phyloP scores from a whole-genome alignment of 1,140 invertebrate species.

The Cheumatopsyche charites region DNA sequence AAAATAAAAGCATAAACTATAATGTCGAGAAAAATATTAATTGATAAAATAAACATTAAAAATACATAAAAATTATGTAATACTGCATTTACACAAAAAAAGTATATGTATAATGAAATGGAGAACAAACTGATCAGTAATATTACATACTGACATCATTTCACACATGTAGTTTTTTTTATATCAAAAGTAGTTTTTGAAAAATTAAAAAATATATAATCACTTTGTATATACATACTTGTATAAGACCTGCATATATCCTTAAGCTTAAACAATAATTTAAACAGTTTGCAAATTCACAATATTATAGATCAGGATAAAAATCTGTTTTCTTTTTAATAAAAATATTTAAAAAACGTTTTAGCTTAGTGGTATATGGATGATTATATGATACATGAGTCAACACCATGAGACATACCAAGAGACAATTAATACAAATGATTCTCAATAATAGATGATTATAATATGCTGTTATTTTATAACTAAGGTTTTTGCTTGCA shows the following conservation, averaged over 20 bases:
- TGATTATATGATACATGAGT: conserved; percentile 28
- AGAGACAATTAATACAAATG: conserved; percentile 44
- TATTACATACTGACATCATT: conserved; percentile 3
- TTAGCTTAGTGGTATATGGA: conserved; percentile 27
- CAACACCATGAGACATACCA: conserved; percentile 44
- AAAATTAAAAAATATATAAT: conserved; percentile 15
- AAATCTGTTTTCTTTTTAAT: conserved; percentile 9
- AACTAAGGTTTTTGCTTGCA: conserved; percentile 47
- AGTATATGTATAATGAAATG: background rate
- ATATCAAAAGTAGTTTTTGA: conserved; percentile 17
- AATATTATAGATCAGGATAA: conserved; percentile 21
- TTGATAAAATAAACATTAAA: background rate
- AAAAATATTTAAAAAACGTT: conserved; percentile 27
- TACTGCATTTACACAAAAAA: background rate
- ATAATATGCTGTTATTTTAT: conserved; percentile 41
- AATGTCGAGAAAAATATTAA: background rate
- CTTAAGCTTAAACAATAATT: conserved; percentile 16
- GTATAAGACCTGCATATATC: conserved; percentile 20
- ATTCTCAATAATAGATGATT: conserved; percentile 42
- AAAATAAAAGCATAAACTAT: no score
- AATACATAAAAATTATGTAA: background rate
- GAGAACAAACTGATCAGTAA: conserved; percentile 1
- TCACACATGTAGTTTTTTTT: conserved; percentile 1
- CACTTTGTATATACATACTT: conserved; percentile 2
- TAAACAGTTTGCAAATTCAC: conserved; percentile 10